phyloP scores from a whole-genome alignment of 2,888 invertebrate genomes.

The Aspidiotus destructor region DNA sequence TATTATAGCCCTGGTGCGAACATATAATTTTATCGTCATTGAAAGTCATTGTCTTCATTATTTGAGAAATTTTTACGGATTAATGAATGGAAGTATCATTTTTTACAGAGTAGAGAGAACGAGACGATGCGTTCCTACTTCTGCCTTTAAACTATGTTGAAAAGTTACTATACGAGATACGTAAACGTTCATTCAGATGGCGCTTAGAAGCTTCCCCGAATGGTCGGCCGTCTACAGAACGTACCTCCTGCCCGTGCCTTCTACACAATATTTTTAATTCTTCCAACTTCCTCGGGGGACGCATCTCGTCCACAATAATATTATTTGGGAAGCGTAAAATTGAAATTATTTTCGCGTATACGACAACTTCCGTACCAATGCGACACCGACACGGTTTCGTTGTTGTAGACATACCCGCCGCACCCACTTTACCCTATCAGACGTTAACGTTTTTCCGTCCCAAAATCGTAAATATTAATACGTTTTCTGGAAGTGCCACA shows the following conservation, averaged over 20 bases:
- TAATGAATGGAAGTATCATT: no score
- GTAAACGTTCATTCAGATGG: no score
- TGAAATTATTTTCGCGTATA: constrained; percentile 2
- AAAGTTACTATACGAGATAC: no score
- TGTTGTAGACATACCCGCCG: not conserved
- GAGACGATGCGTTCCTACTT: no score
- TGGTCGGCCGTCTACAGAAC: no score
- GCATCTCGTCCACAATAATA: not conserved
- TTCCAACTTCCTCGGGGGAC: not conserved
- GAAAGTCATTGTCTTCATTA: no score
- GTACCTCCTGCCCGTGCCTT: not conserved
- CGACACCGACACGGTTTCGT: not conserved
- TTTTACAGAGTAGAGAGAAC: no score
- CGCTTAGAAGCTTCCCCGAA: no score
- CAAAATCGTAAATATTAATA: constrained; percentile 4
- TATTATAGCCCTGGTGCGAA: no score
- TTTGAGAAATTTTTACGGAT: no score
- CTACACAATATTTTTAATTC: not conserved
- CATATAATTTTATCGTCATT: no score
- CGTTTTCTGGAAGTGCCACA: not conserved
- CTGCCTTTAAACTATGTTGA: no score
- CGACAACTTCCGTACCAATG: not conserved
- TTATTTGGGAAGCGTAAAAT: not conserved
- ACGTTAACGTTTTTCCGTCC: constrained; percentile 1
- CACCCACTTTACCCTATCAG: not conserved